Base-by-base conservation (phyloP, 2,113 vertebrate genomes). In the Cathartes aura region DNA sequence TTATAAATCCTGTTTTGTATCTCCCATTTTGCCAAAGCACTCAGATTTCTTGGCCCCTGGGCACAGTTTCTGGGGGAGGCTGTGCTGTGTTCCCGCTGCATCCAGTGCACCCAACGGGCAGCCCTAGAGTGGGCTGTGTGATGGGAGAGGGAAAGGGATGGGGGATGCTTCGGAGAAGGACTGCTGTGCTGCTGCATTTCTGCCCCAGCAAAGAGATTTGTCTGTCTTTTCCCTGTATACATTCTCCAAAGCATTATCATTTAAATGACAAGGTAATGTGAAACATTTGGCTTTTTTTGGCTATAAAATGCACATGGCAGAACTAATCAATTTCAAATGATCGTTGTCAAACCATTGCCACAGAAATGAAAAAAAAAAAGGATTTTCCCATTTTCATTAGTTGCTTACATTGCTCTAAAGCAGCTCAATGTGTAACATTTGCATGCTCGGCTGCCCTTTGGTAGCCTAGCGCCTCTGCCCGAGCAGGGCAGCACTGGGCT, bases 291-390 rank as follows among this genome's bases (percentile, higher is more conserved):
- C 74, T 47, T 79, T 86, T 88, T 90, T 59, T 58, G 89, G 79
- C 79, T 78, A 40, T 96, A 90, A 95, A 96, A 72, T 43, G 50
- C 89, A 88, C 29, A 22, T 64, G 74, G 93, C 86, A 90, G 96
- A 95, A 92, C 95, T 92, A 92, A 95, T 92, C 86, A 75, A 92
- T 96, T 93, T 85, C 70, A 91, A 92, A 92, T 30, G 62, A 80
- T 95, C 3, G 6, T 67, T 85, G 75, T 87, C 82, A 96, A 91
- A 72, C 48, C 85, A 30, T 63, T 86, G 90, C 58, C 50, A 86
- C 52, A 67, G 74, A 84, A 93, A 66, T 89, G 5, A 18, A 52
- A 64, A 85, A 52, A 62, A 67, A n/a, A 18, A 48, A 40, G 8
- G 45, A 5, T 34, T 89, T 87, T 68, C 64, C 66, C 17, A 4